Conservation (phyloP, 2,888 invertebrate genomes). For the Esperia sulphurella region DNA sequence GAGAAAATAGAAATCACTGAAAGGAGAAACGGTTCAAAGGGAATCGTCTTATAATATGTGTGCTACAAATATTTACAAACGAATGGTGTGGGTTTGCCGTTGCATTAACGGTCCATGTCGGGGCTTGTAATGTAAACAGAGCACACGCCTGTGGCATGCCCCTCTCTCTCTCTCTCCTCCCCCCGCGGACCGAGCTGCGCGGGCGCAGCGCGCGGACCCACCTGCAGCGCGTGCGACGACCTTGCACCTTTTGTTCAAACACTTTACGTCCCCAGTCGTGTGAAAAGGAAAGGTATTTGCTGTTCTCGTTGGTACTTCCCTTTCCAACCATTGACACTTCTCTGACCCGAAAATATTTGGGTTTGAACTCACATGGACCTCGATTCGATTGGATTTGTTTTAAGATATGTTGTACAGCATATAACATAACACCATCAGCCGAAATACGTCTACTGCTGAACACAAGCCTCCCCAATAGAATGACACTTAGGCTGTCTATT, state of each 20-base stretch:
- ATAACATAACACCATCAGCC: no score
- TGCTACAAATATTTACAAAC: slow-evolving; percentile 17
- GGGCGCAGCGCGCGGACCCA: neutral
- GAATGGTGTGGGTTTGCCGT: slow-evolving; percentile 7
- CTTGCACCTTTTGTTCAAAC: slow-evolving; percentile 30
- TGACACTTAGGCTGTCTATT: no score
- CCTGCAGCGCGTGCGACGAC: slow-evolving; percentile 29
- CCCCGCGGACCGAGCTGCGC: slow-evolving; percentile 5
- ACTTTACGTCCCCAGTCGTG: neutral
- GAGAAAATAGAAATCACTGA: no score
- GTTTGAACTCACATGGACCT: no score
- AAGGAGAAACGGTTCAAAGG: neutral
- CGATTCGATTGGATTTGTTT: no score
- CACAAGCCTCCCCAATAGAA: no score
- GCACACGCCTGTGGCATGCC: neutral
- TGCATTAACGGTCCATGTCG: slow-evolving; percentile 15
- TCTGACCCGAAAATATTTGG: no score
- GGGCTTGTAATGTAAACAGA: slow-evolving; percentile 6
- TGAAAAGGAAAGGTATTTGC: slow-evolving; percentile 3
- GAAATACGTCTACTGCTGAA: no score
- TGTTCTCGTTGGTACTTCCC: neutral
- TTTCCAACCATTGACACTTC: no score
- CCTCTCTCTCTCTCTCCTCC: neutral
- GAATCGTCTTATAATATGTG: slow-evolving; percentile 4
- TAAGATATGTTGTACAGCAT: no score